A percentile compares a stretch with the other conserved stretches of the same genome.
Evolutionary conservation across 2,797 vertebrate genomes (phyloP).

Genomic region (Gila robusta): DNA sequence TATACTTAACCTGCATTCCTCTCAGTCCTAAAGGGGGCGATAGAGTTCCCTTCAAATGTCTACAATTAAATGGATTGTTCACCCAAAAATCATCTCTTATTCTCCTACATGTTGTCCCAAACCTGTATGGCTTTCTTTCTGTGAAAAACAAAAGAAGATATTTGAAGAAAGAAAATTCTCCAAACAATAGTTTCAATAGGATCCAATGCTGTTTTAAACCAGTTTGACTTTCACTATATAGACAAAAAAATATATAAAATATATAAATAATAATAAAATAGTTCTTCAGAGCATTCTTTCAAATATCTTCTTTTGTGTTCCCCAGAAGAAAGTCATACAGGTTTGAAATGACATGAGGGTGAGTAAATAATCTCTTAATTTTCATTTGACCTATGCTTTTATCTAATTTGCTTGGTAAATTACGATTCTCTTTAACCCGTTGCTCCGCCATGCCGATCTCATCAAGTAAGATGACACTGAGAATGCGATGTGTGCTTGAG

Average conservation of each 20-base stretch:
- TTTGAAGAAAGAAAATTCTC: not conserved
- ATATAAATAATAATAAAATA: not conserved
- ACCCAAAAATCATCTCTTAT: not conserved
- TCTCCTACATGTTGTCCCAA: not conserved
- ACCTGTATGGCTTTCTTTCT: not conserved
- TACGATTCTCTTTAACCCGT: not conserved
- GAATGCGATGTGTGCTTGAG: not conserved
- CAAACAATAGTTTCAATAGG: not conserved
- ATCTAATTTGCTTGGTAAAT: not conserved
- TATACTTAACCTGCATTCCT: not conserved
- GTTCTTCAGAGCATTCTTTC: not conserved
- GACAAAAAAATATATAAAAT: not conserved
- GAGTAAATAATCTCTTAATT: not conserved
- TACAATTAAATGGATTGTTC: not conserved
- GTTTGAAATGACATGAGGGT: not conserved
- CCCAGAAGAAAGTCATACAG: not conserved
- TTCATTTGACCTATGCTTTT: not conserved
- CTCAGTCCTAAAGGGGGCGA: conserved; percentile 1
- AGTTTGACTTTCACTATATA: not conserved
- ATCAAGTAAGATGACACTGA: not conserved
- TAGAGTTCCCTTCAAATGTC: not conserved
- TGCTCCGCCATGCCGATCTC: not conserved
- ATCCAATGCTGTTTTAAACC: not conserved
- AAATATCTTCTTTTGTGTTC: not conserved
- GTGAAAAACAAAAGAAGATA: not conserved